Base-by-base conservation (phyloP, 2,113 vertebrate genomes). In the Pituophis catenifer region DNA sequence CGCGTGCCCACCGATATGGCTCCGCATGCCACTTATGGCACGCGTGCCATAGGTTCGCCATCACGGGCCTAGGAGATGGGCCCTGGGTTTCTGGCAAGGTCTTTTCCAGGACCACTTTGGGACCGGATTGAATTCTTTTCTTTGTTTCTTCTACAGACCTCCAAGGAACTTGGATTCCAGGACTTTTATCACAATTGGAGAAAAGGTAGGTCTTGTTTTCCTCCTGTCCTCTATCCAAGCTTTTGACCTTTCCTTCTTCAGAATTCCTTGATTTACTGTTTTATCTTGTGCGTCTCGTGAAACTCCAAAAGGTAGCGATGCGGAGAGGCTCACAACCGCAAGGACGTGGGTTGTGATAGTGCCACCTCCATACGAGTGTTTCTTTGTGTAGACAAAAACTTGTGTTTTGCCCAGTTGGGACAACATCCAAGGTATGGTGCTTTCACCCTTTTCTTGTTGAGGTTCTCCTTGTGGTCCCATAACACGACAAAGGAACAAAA, bases 161-260 rank as follows among this genome's bases (percentile, higher is more conserved):
- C 93, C 93, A 8, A 75, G 93, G 50, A 93, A 91, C 93, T 90
- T 98, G 95, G 98, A 98, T 93, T 98, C 98, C 50, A 97, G 98
- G 95, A 87, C 98, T 0, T 98, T 98, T 96, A 98, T 98, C 94
- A 98, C 98, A 90, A 98, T 98, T 0, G 98, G 98, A 96, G 98
- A 98, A 59, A 98, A 97, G 94, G 98, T 98, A 97, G 0, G 97
- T 96, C 52, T 53, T 62, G 24, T 88, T 91, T 8, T 58, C 26
- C 11, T 29, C 11, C 62, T 13, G 70, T 17, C 7, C 15, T 44
- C 17, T 38, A 3, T 38, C 75, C 33, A 21, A 21, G 75, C 33
- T 38, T 81, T 38, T 44, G 33, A 38, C 17, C 33, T 48, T 59
- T 4, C 10, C 23, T 62, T 12, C 19, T 55, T 15, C 23, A 12